Evolutionary conservation across 1,140 invertebrate species (phyloP).

Genomic region (Brachionus plicatilis): DNA sequence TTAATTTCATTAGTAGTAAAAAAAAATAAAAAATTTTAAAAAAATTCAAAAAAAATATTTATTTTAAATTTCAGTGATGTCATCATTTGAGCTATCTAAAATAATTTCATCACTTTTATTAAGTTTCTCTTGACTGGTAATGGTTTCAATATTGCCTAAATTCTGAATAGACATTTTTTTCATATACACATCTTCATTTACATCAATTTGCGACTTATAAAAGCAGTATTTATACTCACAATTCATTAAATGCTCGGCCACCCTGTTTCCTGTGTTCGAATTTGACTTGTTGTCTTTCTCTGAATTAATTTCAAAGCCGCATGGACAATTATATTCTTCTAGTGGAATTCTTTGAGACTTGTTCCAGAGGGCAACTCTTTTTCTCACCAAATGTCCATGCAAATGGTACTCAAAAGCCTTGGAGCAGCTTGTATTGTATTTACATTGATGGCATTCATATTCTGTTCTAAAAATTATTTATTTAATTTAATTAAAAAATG

Average conservation of each 20-base stretch:
- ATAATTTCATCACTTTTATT: constrained; percentile 37
- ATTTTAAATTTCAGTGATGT: constrained; percentile 1
- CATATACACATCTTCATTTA: background rate
- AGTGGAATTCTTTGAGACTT: background rate
- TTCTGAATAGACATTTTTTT: background rate
- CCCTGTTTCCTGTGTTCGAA: constrained; percentile 4
- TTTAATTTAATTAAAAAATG: background rate
- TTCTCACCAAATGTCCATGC: constrained; percentile 37
- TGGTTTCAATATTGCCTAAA: constrained; percentile 9
- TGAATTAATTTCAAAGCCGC: constrained; percentile 3
- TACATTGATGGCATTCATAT: constrained; percentile 37
- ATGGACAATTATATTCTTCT: constrained; percentile 18
- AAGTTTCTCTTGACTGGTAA: background rate
- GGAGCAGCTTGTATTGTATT: constrained; percentile 34
- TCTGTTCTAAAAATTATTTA: background rate
- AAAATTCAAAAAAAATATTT: background rate
- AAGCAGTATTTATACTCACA: constrained; percentile 23
- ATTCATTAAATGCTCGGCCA: constrained; percentile 33
- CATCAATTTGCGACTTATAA: background rate
- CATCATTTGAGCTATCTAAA: constrained; percentile 3
- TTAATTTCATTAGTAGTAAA: background rate
- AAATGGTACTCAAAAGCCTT: constrained; percentile 37
- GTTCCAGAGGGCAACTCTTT: constrained; percentile 31
- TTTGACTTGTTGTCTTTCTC: background rate
- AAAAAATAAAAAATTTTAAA: background rate